A percentile compares a stretch with the other conserved stretches of the same genome.
phyloP scores from a whole-genome alignment of 2,888 invertebrate genomes.

The Ctena decussata region DNA sequence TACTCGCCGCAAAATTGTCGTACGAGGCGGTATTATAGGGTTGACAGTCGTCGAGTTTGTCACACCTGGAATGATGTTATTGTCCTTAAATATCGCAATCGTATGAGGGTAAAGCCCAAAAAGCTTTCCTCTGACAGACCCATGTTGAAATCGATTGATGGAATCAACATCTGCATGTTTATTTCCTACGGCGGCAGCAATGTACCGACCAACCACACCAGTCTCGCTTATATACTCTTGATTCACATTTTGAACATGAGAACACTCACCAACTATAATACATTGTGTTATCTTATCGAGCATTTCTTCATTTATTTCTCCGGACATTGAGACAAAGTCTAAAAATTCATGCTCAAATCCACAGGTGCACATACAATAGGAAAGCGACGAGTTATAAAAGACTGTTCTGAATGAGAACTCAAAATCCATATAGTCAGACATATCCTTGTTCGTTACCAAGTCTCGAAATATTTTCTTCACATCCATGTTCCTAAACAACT shows the following conservation, averaged over 20 bases:
- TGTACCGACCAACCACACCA: not conserved
- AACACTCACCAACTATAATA: not conserved
- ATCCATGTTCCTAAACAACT: too few relatives aligned
- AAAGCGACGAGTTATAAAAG: not conserved
- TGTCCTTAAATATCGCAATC: too few relatives aligned
- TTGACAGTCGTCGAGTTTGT: too few relatives aligned
- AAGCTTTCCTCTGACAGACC: too few relatives aligned
- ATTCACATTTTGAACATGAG: not conserved
- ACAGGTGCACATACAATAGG: not conserved
- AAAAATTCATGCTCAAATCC: not conserved
- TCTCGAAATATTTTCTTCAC: too few relatives aligned
- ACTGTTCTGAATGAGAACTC: not conserved
- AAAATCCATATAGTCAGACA: not conserved
- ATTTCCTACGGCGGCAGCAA: not conserved
- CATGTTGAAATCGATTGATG: too few relatives aligned
- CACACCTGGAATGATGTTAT: too few relatives aligned
- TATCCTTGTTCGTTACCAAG: not conserved
- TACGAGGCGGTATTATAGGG: too few relatives aligned
- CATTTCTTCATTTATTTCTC: not conserved
- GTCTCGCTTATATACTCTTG: not conserved
- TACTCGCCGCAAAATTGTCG: too few relatives aligned
- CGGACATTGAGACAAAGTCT: not conserved
- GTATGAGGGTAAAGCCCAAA: too few relatives aligned
- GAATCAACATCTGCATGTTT: too few relatives aligned
- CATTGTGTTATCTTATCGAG: not conserved